Percentiles rank a stretch among this genome's conserved stretches.
phyloP scores from a whole-genome alignment of 1,140 invertebrate genomes.

The Nomia melanderi region DNA sequence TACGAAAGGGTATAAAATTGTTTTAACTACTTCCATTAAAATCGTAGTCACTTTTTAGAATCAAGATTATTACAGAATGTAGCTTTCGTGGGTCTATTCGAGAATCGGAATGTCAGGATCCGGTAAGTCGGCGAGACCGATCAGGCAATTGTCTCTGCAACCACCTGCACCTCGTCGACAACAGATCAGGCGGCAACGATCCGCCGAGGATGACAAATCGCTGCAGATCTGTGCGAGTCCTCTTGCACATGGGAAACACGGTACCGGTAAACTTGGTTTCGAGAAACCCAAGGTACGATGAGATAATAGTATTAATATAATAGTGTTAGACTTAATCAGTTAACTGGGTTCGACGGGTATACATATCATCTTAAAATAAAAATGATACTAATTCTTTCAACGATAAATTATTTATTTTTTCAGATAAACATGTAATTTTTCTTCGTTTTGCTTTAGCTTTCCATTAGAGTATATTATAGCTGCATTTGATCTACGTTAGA shows the following conservation, averaged over 20 bases:
- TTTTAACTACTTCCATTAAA: background rate
- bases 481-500: too few relatives aligned
- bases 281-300: slow-evolving; percentile 60
- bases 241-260: slow-evolving; percentile 31
- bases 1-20: too few relatives aligned
- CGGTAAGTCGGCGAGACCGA: slow-evolving; percentile 55
- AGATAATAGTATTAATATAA: too few relatives aligned
- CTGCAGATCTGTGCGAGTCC: slow-evolving; percentile 58
- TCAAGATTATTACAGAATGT: slow-evolving; percentile 14
- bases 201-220: slow-evolving; percentile 72
- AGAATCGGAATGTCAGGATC: slow-evolving; percentile 47
- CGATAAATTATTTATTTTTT: too few relatives aligned
- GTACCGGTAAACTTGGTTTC: slow-evolving; percentile 19
- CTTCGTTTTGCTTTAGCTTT: too few relatives aligned
- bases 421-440: too few relatives aligned
- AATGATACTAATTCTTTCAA: too few relatives aligned
- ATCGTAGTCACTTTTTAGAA: background rate
- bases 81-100: background rate
- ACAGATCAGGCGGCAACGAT: slow-evolving; percentile 74
- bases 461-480: too few relatives aligned
- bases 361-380: too few relatives aligned
- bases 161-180: slow-evolving; percentile 64
- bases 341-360: too few relatives aligned
- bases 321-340: too few relatives aligned
- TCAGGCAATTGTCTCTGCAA: slow-evolving; percentile 75